phyloP scores from a whole-genome alignment of 2,888 invertebrate species.

The Agrilus cyanescens region DNA sequence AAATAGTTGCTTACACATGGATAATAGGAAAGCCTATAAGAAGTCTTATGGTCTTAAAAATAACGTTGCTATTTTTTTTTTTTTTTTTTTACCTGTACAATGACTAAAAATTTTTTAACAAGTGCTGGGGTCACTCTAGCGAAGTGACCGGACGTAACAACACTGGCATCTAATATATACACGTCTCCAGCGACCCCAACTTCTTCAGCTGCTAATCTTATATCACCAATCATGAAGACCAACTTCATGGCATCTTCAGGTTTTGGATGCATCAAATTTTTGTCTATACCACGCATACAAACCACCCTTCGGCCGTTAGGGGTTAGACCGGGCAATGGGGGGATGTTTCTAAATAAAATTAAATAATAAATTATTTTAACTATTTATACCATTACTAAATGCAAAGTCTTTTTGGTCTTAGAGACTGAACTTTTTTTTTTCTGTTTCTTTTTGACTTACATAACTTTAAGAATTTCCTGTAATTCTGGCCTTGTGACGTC shows the following conservation, averaged over 20 bases:
- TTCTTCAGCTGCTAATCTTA: constrained; percentile 63
- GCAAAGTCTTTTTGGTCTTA: background rate
- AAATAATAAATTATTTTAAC: too few relatives aligned
- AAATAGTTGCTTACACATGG: too few relatives aligned
- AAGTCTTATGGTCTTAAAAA: too few relatives aligned
- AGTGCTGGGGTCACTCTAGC: constrained; percentile 72
- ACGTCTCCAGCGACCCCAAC: constrained; percentile 77
- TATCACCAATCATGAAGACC: constrained; percentile 74
- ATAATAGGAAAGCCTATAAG: too few relatives aligned
- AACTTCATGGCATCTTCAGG: constrained; percentile 71
- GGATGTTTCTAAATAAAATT: constrained; percentile 49
- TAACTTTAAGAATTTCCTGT: constrained; percentile 52
- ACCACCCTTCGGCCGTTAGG: constrained; percentile 68
- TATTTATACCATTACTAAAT: too few relatives aligned
- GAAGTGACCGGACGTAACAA: constrained; percentile 69
- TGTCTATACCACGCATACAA: constrained; percentile 59
- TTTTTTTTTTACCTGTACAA: constrained; percentile 51
- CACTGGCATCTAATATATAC: constrained; percentile 67
- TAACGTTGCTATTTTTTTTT: too few relatives aligned
- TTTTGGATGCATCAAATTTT: constrained; percentile 57
- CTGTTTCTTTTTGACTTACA: constrained; percentile 43
- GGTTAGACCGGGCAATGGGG: constrained; percentile 71
- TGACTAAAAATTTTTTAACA: constrained; percentile 75
- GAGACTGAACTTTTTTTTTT: background rate
- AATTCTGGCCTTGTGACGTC: constrained; percentile 63